Base-by-base conservation (phyloP, 2,797 vertebrate genomes). In the Scyliorhinus canicula region DNA sequence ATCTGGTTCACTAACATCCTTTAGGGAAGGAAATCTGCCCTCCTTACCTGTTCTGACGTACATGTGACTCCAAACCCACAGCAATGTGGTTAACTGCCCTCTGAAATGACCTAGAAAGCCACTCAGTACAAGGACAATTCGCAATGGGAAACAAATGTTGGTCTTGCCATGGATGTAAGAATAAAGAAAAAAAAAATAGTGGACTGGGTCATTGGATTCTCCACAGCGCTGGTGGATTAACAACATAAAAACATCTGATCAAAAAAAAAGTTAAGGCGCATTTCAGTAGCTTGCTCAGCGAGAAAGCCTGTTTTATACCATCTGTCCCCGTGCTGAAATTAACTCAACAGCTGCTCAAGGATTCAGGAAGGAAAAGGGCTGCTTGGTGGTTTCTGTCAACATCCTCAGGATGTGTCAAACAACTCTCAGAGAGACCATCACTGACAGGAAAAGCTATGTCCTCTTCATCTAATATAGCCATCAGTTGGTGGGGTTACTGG, bases 331-430 rank as follows among this genome's bases (percentile, higher is more conserved):
- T 19, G 16, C 52, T 57, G 31, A 88, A 88, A 88, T n/a, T 88
- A n/a, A 88, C 28, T 28, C 55, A 40, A 65, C 57, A 91, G 57
- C 88, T 63, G 88, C 57, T 63, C 7, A 65, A 65, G 88, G 88
- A 65, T 65, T 91, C 88, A 91, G 88, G 88, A 91, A 91, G n/a
- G 88, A 91, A 88, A 88, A 63, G n/a, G 31, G 60, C 7, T 3
- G 21, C 60, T 91, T 44, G 60, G n/a, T 8, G n/a, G 88, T 60
- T 91, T 91, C 88, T 65, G 60, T 40, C 88, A 63, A 91, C 40
- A 21, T 44, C 19, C 44, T 91, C 88, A 91, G 57, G 88, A 65
- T 65, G 60, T 26, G 57, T 91, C 55, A 91, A 91, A 63, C 88
- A 91, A 26, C 60, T 44, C 60, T 63, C n/a, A 31, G n/a, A 91